Percentiles rank a stretch among this genome's conserved stretches.
Evolutionary conservation across 2,113 vertebrate species (phyloP).

Genomic region (Cynoglossus semilaevis): DNA sequence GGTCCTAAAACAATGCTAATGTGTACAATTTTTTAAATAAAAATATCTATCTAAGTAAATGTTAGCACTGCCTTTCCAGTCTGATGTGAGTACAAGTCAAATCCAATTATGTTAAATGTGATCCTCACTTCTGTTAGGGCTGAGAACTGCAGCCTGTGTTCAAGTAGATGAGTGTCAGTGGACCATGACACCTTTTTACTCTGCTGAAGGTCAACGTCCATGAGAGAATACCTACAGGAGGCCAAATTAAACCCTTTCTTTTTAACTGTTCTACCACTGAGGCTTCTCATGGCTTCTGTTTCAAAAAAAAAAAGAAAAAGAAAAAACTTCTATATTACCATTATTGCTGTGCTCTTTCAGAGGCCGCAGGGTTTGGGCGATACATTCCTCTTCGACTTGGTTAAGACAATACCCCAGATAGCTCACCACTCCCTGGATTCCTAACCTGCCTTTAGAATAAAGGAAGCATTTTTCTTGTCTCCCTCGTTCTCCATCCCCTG

Average conservation of each 20-base stretch:
- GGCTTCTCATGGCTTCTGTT: constrained; percentile 23
- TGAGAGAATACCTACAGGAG: constrained; percentile 24
- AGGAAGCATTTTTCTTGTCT: constrained; percentile 48
- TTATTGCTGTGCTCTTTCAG: constrained; percentile 50
- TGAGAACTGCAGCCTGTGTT: constrained; percentile 39
- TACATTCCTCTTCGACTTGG: constrained; percentile 62
- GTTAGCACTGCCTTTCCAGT: background rate
- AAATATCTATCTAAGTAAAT: too few species aligned
- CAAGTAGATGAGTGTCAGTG: constrained; percentile 40
- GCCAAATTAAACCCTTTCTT: constrained; percentile 48
- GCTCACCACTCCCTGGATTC: constrained; percentile 57
- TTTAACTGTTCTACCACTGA: constrained; percentile 31
- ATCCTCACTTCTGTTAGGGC: constrained; percentile 23
- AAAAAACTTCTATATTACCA: constrained; percentile 40
- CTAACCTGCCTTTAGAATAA: constrained; percentile 53
- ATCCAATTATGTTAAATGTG: background rate
- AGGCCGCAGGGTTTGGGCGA: constrained; percentile 47
- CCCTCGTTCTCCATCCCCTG: constrained; percentile 28
- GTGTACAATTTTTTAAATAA: too few species aligned
- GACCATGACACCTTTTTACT: constrained; percentile 46
- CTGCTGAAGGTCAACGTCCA: constrained; percentile 54
- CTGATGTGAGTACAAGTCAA: background rate
- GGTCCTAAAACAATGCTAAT: too few species aligned
- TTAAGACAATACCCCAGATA: constrained; percentile 62
- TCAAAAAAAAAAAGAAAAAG: background rate